These are phyloP conservation scores for Trilocha varians DNA, from an alignment of 2,888 invertebrate genomes.

Conservation along the genomic window DNA sequence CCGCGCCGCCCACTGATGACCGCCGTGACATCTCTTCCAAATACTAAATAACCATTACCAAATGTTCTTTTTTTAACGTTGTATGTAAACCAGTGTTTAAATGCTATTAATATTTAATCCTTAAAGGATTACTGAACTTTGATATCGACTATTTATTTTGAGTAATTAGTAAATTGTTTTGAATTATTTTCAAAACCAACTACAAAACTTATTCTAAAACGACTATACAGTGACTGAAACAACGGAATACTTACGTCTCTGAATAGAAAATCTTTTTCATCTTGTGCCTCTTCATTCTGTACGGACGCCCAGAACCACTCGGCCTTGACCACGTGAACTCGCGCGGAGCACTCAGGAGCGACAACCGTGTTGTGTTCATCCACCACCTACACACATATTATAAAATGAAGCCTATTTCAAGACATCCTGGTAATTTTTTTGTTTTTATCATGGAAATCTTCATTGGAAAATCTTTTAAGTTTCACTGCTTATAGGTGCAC, in stretches of 20 bases:
- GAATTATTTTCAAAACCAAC: not conserved
- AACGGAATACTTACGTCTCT: slow-evolving; percentile 79
- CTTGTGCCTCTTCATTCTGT: slow-evolving; percentile 94
- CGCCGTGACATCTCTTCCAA: slow-evolving; percentile 64
- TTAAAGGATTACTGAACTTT: no score
- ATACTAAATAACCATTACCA: not conserved
- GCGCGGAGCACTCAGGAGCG: slow-evolving; percentile 80
- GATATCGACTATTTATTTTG: no score
- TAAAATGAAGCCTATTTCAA: not conserved
- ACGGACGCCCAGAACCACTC: slow-evolving; percentile 99
- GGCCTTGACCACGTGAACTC: slow-evolving; percentile 86
- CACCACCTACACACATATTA: slow-evolving; percentile 76
- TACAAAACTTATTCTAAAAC: not conserved
- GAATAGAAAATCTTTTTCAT: slow-evolving; percentile 91
- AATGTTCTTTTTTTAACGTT: not conserved
- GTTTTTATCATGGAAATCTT: no score
- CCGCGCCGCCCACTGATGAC: slow-evolving; percentile 52
- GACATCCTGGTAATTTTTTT: no score
- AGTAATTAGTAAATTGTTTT: no score
- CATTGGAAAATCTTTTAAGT: no score
- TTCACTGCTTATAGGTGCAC: no score
- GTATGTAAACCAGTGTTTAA: no score
- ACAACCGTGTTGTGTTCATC: slow-evolving; percentile 83
- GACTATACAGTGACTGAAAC: not conserved
- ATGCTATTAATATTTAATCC: no score